Evolutionary conservation across 1,140 invertebrate genomes (phyloP), one percentile per base, ranked within the genome.

Genomic region (Spodoptera frugiperda): DNA sequence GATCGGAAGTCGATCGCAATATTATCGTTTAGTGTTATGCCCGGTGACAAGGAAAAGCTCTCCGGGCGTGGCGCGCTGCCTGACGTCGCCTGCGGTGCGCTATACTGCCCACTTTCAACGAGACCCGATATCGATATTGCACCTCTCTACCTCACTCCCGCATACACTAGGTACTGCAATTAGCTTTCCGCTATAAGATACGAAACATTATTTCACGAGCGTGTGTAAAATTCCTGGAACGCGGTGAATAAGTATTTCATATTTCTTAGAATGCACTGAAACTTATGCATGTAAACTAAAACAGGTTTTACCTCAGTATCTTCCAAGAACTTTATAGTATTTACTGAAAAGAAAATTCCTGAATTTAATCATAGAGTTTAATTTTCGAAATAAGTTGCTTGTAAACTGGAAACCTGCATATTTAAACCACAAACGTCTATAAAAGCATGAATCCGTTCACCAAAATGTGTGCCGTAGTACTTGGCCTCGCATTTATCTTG

Each of bases 1-100:
- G 85, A 87, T 87, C 87, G 87, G 84, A 83, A 87, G 79, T 82
- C 82, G 84, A 83, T 81, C 80, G 82, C 88, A 78, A 86, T 89
- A 88, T 91, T 90, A 92, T 88, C 89, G 91, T 93, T 93, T 93
- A 93, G 84, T 84, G 87, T 93, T 90, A 93, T 91, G 87, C 89
- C 57, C 80, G 80, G 84, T 82, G 84, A 93, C 91, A 92, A 89
- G 89, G 91, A 93, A 93, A 93, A 91, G 91, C 91, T 93, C 86
- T 91, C 84, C 67, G 78, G 82, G 65, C 81, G 68, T 65, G 78
- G 68, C 67, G 49, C 63, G 82, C 85, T 83, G 87, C 80, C 83
- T 75, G 78, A 76, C 78, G 81, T 76, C 82, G 82, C 80, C 81
- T 78, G 77, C 65, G 80, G 68, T 80, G 74, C 73, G 71, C 44